phyloP scores from a whole-genome alignment of 2,888 invertebrate genomes.

The Mylabris sibirica region DNA sequence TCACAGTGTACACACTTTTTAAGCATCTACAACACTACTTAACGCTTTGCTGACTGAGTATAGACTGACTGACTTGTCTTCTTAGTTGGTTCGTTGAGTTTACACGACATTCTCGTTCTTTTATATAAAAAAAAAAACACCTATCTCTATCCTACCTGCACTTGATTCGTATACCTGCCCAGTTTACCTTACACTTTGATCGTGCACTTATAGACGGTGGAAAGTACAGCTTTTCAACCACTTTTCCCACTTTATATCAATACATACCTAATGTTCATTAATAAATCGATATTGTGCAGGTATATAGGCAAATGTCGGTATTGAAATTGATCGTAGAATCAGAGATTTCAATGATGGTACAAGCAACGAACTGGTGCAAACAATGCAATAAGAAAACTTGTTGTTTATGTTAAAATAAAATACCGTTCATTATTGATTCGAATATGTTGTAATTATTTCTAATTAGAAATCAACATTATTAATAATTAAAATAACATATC shows the following conservation, averaged over 20 bases:
- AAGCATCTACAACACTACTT: constrained; percentile 21
- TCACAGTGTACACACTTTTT: constrained; percentile 22
- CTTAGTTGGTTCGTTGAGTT: constrained; percentile 21
- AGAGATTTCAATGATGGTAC: constrained; percentile 33
- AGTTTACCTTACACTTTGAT: not conserved
- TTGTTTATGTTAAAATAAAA: not conserved
- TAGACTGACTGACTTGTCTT: constrained; percentile 36
- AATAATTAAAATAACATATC: not conserved
- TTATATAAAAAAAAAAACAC: not conserved
- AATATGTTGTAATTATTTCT: constrained; percentile 5
- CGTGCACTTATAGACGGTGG: not conserved
- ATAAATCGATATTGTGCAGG: not conserved
- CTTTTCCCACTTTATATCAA: not conserved
- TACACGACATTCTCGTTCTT: constrained; percentile 14
- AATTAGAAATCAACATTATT: not conserved
- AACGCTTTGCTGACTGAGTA: constrained; percentile 31
- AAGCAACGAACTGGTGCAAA: constrained; percentile 7
- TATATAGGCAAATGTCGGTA: not conserved
- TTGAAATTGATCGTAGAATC: not conserved
- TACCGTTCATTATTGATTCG: constrained; percentile 8
- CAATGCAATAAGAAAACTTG: not conserved
- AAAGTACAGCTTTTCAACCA: not conserved
- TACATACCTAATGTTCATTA: not conserved
- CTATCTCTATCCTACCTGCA: not conserved
- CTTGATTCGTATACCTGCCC: not conserved